Evolutionary conservation across 2,113 vertebrate genomes (phyloP), one percentile per base, ranked within the genome.

Genomic region (Labeo catla): DNA sequence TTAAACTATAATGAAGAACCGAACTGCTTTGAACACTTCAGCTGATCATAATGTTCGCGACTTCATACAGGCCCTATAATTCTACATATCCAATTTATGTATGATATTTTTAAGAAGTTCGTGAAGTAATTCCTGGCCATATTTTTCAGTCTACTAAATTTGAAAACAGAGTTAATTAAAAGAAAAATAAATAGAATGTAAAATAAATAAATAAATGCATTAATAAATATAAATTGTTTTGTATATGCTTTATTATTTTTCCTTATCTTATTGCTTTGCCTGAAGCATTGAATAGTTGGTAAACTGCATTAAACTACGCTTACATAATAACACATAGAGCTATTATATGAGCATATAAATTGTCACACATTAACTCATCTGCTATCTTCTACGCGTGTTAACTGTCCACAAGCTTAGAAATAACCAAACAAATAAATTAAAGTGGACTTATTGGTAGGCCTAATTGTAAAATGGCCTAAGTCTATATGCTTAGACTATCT

Each of bases 321-420:
- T 79, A 45, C 19, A 78, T 57, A 76, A 78, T 54, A 61, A 59
- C 12, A 8, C 43, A 74, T 12, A 73, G 7, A 74, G 36, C 77
- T 79, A 21, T 54, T 54, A 78, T 21, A 57, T 43, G 36, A 61
- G 21, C 39, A 45, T 80, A 63, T 63, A 61, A 80, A 80, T 49
- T 34, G 77, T 23, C 8, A 66, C 43, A 81, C 79, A 81, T 81
- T 65, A 81, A 65, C 59, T 65, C 10, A 9, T 65, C 12, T 65
- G 8, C 2, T 65, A 65, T 34, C 43, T 65, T 49, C n/a, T 49
- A 19, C 39, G 59, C 59, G 43, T 45, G 77, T 34, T 19, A 28
- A 19, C 59, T 28, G 79, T 13, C 36, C 12, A 45, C 54, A 61
- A 79, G 19, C 39, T 23, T 3, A 39, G 7, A 78, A 59, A 59